Evolutionary conservation across 1,140 invertebrate species (phyloP).

Genomic region (Sminthurides bifidus): DNA sequence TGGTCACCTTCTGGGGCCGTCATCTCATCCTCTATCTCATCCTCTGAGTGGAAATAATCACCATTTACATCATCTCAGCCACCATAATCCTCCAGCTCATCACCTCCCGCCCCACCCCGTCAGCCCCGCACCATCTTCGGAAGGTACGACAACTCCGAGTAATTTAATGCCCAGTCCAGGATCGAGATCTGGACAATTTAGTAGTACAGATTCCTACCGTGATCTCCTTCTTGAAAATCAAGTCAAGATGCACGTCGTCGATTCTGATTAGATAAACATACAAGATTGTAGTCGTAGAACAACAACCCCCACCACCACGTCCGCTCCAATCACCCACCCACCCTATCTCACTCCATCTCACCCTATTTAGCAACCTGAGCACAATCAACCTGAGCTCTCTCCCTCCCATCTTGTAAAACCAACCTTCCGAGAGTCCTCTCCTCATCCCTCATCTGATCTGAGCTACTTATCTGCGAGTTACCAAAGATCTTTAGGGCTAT

Average conservation of each 20-base stretch:
- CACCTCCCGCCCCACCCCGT: slow-evolving; percentile 8
- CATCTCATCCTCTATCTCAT: slow-evolving; percentile 18
- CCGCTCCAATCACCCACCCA: too few relatives aligned
- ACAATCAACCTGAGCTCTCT: too few relatives aligned
- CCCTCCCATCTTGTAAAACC: too few relatives aligned
- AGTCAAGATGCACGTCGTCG: slow-evolving; percentile 20
- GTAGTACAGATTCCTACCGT: slow-evolving; percentile 21
- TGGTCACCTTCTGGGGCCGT: too few relatives aligned
- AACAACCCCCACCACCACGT: too few relatives aligned
- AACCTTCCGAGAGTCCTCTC: too few relatives aligned
- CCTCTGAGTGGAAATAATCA: slow-evolving; percentile 6
- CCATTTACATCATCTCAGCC: slow-evolving; percentile 4
- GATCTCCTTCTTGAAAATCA: slow-evolving; percentile 17
- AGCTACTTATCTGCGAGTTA: too few relatives aligned
- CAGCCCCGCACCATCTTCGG: slow-evolving; percentile 4
- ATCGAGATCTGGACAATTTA: not conserved
- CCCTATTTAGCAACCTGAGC: too few relatives aligned
- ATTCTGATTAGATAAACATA: slow-evolving; percentile 23
- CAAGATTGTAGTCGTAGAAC: too few relatives aligned
- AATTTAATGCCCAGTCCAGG: slow-evolving; percentile 3
- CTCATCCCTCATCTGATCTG: too few relatives aligned
- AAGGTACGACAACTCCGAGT: not conserved
- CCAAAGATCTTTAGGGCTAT: too few relatives aligned
- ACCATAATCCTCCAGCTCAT: slow-evolving; percentile 3
- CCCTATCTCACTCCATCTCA: too few relatives aligned